A percentile compares a stretch with the other conserved stretches of the same genome.
Conservation (phyloP, 2,113 vertebrate genomes). For the Leptobrachium leishanense region DNA sequence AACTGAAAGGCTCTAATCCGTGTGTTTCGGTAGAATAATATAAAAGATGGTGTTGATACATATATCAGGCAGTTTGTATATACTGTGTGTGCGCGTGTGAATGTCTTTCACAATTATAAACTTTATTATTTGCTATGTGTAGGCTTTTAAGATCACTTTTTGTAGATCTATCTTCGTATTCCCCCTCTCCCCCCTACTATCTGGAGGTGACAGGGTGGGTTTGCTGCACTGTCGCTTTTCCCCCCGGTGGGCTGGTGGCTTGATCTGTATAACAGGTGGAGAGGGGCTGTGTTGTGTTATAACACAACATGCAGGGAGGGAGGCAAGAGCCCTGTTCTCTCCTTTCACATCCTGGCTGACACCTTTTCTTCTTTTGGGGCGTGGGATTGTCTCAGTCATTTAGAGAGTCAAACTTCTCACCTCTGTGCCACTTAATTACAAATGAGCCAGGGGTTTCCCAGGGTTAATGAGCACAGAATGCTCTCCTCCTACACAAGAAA, state of each 20-base stretch:
- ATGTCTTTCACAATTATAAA: too few species aligned
- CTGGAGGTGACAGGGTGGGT: too few species aligned
- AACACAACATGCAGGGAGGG: background rate
- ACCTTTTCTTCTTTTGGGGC: slow-evolving; percentile 1
- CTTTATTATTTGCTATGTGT: too few species aligned
- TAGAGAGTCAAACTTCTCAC: slow-evolving; percentile 12
- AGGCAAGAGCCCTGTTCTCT: background rate
- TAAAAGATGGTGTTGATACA: too few species aligned
- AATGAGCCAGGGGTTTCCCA: slow-evolving; percentile 20
- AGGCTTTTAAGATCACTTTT: too few species aligned
- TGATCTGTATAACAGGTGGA: background rate
- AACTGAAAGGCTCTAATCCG: too few species aligned
- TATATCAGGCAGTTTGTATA: too few species aligned
- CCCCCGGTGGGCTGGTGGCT: background rate
- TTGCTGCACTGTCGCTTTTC: too few species aligned
- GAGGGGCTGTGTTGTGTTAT: background rate
- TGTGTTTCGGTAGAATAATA: too few species aligned
- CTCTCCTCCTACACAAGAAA: slow-evolving; percentile 10
- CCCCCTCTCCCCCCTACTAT: too few species aligned
- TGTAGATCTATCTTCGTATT: too few species aligned
- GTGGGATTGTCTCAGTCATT: background rate
- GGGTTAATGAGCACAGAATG: slow-evolving; percentile 18
- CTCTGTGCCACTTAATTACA: slow-evolving; percentile 13
- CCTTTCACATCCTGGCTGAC: slow-evolving; percentile 17
- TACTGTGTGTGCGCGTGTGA: too few species aligned